A percentile compares a stretch with the other conserved stretches of the same genome.
Conservation (phyloP, 1,140 invertebrate species). For the Odontomachus brunneus region DNA sequence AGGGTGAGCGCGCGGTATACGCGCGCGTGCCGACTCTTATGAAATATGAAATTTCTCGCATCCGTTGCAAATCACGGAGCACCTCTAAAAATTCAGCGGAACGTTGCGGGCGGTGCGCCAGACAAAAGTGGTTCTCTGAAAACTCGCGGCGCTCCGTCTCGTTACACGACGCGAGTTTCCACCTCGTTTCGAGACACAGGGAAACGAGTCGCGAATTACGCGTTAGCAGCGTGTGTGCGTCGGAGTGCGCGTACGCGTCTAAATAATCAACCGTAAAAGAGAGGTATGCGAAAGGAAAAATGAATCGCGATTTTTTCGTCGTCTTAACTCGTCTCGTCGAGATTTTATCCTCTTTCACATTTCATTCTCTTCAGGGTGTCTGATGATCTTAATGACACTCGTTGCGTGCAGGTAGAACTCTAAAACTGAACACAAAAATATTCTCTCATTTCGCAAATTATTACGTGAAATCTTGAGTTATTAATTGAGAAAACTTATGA, state of each 20-base stretch:
- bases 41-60: conserved; percentile 61
- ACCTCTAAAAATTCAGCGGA: conserved; percentile 54
- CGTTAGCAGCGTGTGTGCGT: background rate
- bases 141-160: conserved; percentile 9
- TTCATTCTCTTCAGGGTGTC: too few species aligned
- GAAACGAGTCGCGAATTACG: conserved; percentile 30
- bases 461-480: too few species aligned
- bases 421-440: too few species aligned
- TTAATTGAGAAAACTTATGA: too few species aligned
- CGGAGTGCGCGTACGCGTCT: background rate
- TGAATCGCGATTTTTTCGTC: background rate
- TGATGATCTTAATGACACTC: too few species aligned
- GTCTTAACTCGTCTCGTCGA: background rate
- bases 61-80: conserved; percentile 59
- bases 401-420: too few species aligned
- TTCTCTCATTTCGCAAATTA: too few species aligned
- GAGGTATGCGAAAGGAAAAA: background rate
- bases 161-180: conserved; percentile 32
- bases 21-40: conserved; percentile 39
- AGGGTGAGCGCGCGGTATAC: too few species aligned
- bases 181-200: conserved; percentile 12
- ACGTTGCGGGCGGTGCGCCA: conserved; percentile 34
- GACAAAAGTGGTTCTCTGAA: conserved; percentile 49
- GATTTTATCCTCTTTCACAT: background rate
- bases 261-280: conserved; percentile 14